Base-by-base conservation (phyloP, 1,140 invertebrate genomes). In the Aricia agestis region DNA sequence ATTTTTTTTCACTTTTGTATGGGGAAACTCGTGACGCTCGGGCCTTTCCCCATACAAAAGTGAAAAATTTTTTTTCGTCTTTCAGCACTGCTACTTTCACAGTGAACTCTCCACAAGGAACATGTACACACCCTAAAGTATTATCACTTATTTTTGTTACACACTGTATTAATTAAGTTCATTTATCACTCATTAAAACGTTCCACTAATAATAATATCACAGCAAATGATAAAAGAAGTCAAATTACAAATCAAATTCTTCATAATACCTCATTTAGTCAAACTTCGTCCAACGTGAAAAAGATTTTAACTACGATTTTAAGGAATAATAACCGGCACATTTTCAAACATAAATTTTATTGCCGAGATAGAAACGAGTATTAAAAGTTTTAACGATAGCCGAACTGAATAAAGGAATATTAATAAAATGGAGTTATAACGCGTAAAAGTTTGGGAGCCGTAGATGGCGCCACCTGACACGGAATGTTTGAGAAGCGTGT, bases 381-480 rank as follows among this genome's bases (percentile, higher is more conserved):
- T 66, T 76, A 69, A 67, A 76, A 72, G 69, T 67, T 76, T 76
- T 73, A 73, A 76, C 66, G 68, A 69, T 58, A 7, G 17, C 68
- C 18, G 31, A 17, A 57, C 17, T 19, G 71, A 69, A 68, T 66
- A 67, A 67, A 66, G 67, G 59, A 72, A 69, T 72, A 72, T 72
- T 72, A 66, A 58, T 45, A 41, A 69, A 65, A 66, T 52, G 58
- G 65, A 72, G 68, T 72, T 72, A 72, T 68, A 19, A 67, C 42
- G 36, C 42, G 42, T 36, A 18, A 67, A 67, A 67, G 66, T 18
- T 63, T 63, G 59, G 17, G 59, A 18, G 18, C 10, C 17, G 59
- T 59, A 59, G 58, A 63, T 63, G 59, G 19, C 59, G 59, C 59
- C 59, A 19, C 59, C 59, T 63, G 59, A 19, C 59, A 10, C 59